Conservation (phyloP, 1,140 invertebrate species). For the Homalodisca vitripennis region DNA sequence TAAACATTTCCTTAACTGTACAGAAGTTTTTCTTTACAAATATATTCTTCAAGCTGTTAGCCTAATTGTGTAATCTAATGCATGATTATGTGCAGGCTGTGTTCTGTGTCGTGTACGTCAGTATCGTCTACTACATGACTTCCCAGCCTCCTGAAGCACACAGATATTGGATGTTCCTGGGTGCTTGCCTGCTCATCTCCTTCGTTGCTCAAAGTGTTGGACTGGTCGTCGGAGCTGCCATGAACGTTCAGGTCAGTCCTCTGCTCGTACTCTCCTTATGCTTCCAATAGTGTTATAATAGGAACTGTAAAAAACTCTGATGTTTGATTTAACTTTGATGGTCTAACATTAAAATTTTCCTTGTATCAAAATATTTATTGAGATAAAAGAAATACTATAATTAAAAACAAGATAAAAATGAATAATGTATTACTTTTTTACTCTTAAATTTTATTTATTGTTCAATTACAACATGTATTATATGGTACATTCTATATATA, state of each 20-base stretch:
- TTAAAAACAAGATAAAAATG: no score
- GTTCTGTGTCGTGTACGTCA: slow-evolving; percentile 88
- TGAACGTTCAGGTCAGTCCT: slow-evolving; percentile 68
- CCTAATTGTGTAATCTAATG: not conserved
- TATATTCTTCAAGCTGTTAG: not conserved
- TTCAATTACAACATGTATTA: no score
- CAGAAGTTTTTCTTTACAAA: not conserved
- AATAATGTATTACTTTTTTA: no score
- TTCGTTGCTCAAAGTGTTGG: slow-evolving; percentile 96
- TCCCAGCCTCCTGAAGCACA: slow-evolving; percentile 82
- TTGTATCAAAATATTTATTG: no score
- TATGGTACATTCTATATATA: no score
- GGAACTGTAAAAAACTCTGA: no score
- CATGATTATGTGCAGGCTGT: slow-evolving; percentile 62
- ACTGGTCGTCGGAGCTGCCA: slow-evolving; percentile 91
- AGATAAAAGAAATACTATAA: no score
- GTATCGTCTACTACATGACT: slow-evolving; percentile 94
- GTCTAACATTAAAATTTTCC: no score
- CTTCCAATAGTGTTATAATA: no score
- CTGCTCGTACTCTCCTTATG: no score
- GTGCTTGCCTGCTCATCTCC: slow-evolving; percentile 85
- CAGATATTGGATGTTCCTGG: slow-evolving; percentile 87
- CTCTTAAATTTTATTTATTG: no score
- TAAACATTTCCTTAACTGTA: not conserved
- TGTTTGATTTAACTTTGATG: no score